Percentiles rank a stretch among this genome's conserved stretches.
phyloP scores from a whole-genome alignment of 2,113 vertebrate species.

The Datnioides undecimradiatus region DNA sequence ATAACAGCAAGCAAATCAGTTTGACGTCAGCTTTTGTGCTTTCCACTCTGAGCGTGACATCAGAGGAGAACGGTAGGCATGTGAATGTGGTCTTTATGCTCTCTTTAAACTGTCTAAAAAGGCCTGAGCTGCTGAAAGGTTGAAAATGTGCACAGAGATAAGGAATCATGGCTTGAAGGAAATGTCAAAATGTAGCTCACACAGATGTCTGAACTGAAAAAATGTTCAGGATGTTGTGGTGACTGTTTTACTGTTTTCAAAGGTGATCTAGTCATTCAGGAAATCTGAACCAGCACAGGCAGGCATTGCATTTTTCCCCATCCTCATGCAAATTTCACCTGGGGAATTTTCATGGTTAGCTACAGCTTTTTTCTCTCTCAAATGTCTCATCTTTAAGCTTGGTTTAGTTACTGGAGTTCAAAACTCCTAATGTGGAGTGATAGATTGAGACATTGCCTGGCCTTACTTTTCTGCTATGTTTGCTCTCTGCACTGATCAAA shows the following conservation, averaged over 20 bases:
- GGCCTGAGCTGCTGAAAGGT: background rate
- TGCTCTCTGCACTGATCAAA: conserved; percentile 64
- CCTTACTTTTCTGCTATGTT: conserved; percentile 39
- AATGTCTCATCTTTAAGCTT: background rate
- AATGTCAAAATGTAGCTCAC: background rate
- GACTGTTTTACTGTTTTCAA: no score
- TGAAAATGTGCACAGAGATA: background rate
- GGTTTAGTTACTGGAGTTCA: background rate
- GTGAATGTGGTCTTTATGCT: no score
- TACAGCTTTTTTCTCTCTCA: background rate
- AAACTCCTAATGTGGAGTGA: background rate
- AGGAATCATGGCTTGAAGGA: background rate
- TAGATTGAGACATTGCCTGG: background rate
- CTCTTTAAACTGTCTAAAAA: background rate
- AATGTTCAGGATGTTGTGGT: background rate
- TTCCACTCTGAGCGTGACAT: no score
- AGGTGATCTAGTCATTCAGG: background rate
- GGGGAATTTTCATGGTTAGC: background rate
- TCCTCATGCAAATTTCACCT: background rate
- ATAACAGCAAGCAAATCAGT: no score
- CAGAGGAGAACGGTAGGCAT: no score
- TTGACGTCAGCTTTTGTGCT: no score
- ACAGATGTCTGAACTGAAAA: background rate
- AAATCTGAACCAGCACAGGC: background rate
- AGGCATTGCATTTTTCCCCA: background rate